Conservation (phyloP, 2,113 vertebrate species). For the Zosterops japonicus region DNA sequence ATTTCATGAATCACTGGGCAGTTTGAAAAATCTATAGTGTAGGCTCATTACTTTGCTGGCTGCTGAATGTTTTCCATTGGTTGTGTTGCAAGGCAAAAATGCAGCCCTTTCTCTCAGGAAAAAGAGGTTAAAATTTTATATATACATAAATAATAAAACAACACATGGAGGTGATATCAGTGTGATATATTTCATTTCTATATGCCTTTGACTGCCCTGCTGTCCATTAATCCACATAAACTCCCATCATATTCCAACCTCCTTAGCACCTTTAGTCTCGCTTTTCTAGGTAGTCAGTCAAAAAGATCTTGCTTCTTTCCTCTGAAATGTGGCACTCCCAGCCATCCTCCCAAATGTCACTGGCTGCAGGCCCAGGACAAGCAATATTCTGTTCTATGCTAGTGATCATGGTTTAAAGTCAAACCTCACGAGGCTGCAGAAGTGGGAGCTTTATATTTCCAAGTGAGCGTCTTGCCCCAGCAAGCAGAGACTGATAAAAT, state of each 20-base stretch:
- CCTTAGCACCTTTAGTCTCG: not conserved
- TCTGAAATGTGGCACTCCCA: not conserved
- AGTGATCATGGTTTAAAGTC: constrained; percentile 20
- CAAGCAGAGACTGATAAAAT: not conserved
- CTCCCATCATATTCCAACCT: not conserved
- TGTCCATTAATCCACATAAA: constrained; percentile 9
- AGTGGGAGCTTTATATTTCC: not conserved
- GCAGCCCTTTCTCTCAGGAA: not conserved
- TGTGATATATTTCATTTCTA: constrained; percentile 1
- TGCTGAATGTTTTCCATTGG: constrained; percentile 30
- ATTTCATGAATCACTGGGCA: constrained; percentile 68
- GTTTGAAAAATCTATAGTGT: constrained; percentile 66
- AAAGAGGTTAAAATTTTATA: constrained; percentile 44
- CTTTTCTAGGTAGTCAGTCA: constrained; percentile 9
- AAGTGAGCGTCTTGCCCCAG: not conserved
- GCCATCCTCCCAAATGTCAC: constrained; percentile 37
- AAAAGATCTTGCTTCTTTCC: not conserved
- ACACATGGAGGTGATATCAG: not conserved
- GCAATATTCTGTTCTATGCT: not conserved
- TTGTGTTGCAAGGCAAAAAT: constrained; percentile 39
- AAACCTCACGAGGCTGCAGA: not conserved
- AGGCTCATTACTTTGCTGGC: constrained; percentile 50
- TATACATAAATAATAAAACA: constrained; percentile 54
- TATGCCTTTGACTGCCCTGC: not conserved
- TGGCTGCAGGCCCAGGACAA: constrained; percentile 46